Evolutionary conservation across 92 coral and sea anemone genomes (phyloP).

Genomic region (Pocillopora meandrina): DNA sequence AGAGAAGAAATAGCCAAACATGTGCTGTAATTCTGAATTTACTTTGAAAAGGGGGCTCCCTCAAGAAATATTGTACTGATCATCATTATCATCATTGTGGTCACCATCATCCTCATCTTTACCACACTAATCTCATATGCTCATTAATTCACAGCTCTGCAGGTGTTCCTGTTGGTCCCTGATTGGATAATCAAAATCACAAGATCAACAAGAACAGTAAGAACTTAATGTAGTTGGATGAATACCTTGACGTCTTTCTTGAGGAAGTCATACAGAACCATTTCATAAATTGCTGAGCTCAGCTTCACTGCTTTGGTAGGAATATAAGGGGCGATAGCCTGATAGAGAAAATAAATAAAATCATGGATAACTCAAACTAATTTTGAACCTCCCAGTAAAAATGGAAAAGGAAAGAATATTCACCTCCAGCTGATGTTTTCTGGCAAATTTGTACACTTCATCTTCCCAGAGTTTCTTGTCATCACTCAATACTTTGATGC

Average conservation of each 20-base stretch:
- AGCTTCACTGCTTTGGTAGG: constrained; percentile 87
- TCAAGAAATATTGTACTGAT: no score
- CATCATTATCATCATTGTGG: no score
- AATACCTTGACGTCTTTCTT: constrained; percentile 85
- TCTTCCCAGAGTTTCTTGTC: constrained; percentile 99
- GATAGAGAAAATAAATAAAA: background rate
- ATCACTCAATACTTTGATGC: constrained; percentile 86
- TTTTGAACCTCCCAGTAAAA: background rate
- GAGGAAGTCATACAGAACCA: constrained; percentile 93
- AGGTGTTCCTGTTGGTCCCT: no score
- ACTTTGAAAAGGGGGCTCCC: no score
- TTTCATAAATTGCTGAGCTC: constrained; percentile 93
- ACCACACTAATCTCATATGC: no score
- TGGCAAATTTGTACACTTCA: constrained; percentile 95
- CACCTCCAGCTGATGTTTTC: constrained; percentile 91
- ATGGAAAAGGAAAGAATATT: background rate
- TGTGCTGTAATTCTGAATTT: no score
- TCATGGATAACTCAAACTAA: background rate
- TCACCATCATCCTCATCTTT: no score
- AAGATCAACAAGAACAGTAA: no score
- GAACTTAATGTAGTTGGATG: no score
- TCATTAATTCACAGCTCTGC: no score
- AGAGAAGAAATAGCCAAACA: no score
- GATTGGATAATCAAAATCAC: no score
- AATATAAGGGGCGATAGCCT: constrained; percentile 99